These are phyloP conservation scores for Scylla paramamosain DNA, from an alignment of 1,140 invertebrate species.

Conservation along the genomic window DNA sequence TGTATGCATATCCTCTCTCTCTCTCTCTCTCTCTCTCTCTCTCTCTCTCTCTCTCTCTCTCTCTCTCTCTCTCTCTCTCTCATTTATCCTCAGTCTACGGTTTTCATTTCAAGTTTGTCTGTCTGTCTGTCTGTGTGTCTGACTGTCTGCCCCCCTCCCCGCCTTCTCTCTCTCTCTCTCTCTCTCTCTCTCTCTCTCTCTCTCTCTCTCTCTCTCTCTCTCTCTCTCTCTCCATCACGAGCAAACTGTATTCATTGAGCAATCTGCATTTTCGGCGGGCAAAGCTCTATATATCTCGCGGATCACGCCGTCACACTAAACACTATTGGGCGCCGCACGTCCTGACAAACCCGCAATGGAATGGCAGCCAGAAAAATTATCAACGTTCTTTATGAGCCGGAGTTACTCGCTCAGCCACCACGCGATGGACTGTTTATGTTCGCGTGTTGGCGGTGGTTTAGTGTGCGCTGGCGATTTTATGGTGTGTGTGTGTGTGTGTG, in stretches of 20 bases:
- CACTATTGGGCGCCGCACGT: background rate
- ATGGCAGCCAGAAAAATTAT: background rate
- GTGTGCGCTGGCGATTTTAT: background rate
- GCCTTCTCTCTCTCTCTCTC: no score
- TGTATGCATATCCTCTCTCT: background rate
- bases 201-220: conserved; percentile 4
- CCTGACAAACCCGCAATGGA: background rate
- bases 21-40: background rate
- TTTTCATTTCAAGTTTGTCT: background rate
- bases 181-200: background rate
- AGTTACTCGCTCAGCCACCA: background rate
- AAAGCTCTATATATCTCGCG: background rate
- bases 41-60: background rate
- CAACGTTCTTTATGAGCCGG: background rate
- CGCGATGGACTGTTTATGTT: background rate
- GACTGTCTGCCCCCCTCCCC: background rate
- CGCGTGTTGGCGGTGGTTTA: background rate
- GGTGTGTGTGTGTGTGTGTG: conserved; percentile 11
- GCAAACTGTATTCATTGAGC: background rate
- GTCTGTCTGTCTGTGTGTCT: background rate
- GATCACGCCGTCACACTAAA: background rate
- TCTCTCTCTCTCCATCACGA: background rate
- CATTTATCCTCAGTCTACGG: background rate
- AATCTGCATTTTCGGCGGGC: background rate
- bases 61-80: background rate